Conservation (phyloP, 2,888 invertebrate species). For the Tipula unca region DNA sequence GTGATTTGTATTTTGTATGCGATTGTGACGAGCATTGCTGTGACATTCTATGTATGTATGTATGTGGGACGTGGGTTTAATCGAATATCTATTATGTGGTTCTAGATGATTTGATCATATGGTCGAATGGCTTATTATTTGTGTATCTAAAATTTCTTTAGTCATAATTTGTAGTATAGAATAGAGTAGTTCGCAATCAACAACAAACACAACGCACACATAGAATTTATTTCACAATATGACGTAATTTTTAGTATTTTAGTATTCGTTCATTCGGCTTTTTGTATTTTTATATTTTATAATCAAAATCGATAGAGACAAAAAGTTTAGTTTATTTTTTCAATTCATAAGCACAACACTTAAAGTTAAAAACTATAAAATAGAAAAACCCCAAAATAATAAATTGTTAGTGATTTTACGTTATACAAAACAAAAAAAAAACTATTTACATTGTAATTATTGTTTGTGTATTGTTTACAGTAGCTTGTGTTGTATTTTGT, state of each 20-base stretch:
- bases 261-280: neutral
- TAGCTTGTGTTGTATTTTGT: neutral
- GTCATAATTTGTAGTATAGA: neutral
- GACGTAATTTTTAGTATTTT: neutral
- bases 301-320: neutral
- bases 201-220: neutral
- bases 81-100: neutral
- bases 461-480: neutral
- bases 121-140: too few relatives aligned
- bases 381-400: neutral
- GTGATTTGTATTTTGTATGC: neutral
- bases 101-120: neutral
- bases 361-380: neutral
- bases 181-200: neutral
- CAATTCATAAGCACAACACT: neutral
- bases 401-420: neutral
- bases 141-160: too few relatives aligned
- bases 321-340: neutral
- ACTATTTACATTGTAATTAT: neutral
- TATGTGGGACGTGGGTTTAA: neutral
- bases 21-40: neutral
- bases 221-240: neutral
- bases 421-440: neutral
- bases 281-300: conserved; percentile 9
- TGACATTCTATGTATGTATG: neutral